Evolutionary conservation across 1,140 invertebrate species (phyloP), one percentile per base, ranked within the genome.

Genomic region (Zaprionus tsacasi): DNA sequence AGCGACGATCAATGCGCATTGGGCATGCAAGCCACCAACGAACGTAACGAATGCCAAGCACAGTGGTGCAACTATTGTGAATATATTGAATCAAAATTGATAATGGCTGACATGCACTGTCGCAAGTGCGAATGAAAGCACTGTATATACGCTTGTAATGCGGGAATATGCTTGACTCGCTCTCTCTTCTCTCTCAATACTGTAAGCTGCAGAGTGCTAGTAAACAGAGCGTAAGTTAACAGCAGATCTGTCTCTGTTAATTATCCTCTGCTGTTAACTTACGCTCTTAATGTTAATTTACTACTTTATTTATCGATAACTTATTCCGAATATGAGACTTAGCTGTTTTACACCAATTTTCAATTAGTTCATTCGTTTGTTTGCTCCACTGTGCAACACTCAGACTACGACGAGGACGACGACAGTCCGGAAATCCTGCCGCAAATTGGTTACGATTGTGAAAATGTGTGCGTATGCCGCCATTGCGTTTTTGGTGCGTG

Each of bases 1-100:
- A 74, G 75, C 83, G 80, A 88, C 83, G 80, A 88, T 89, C 83
- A 88, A 89, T 89, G 75, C 83, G 85, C 78, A 89, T 70, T 79
- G 85, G 83, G 86, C 85, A 89, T 87, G 83, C 85, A 80, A 77
- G 78, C 59, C 67, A 76, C 50, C 72, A 70, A 72, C 64, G 64
- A 50, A 68, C 60, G 43, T 30, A 35, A 45, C 48, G 56, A 59
- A 70, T 52, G 58, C 56, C 57, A 50, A 57, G 40, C 61, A 58
- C 60, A 50, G 52, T 52, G 36, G 43, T 1, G 13, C 10, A n/a
- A 59, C 21, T 33, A n/a, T 0, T 45, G 40, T 45, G 2, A 45
- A 17, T 45, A 21, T 21, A 21, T 1, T 45, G 45, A 8, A 50
- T 5, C 17, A 25, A 50, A 25, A 25, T 21, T 15, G 0, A 3